Evolutionary conservation across 2,888 invertebrate genomes (phyloP).

Genomic region (Rotaria socialis): DNA sequence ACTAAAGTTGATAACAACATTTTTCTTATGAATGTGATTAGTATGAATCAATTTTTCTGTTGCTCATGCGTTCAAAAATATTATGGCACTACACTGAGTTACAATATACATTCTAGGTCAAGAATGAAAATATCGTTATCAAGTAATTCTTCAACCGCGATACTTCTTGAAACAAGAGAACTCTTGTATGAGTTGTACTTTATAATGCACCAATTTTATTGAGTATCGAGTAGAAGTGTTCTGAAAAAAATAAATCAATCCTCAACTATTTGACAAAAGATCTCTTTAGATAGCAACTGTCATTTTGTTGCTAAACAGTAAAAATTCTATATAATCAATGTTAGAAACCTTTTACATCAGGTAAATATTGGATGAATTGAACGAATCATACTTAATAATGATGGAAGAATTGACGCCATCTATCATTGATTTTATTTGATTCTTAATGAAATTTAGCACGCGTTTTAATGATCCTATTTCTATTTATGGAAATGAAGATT

Average conservation of each 20-base stretch:
- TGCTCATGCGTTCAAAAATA: no score
- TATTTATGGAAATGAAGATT: background rate
- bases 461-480: background rate
- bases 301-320: background rate
- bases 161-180: no score
- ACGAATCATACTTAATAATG: background rate
- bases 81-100: no score
- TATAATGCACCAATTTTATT: no score
- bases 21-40: no score
- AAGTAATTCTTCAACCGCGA: no score
- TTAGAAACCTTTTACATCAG: background rate
- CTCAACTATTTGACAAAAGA: background rate
- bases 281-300: background rate
- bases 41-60: no score
- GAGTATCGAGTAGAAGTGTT: background rate
- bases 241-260: background rate
- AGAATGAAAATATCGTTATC: no score
- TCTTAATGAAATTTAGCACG: background rate
- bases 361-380: slow-evolving; percentile 3
- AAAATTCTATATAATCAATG: background rate
- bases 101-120: no score
- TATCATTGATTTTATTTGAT: background rate
- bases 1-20: no score
- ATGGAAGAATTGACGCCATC: background rate
- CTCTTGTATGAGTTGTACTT: no score